phyloP scores from a whole-genome alignment of 1,140 invertebrate species.

The Zeugodacus cucurbitae region DNA sequence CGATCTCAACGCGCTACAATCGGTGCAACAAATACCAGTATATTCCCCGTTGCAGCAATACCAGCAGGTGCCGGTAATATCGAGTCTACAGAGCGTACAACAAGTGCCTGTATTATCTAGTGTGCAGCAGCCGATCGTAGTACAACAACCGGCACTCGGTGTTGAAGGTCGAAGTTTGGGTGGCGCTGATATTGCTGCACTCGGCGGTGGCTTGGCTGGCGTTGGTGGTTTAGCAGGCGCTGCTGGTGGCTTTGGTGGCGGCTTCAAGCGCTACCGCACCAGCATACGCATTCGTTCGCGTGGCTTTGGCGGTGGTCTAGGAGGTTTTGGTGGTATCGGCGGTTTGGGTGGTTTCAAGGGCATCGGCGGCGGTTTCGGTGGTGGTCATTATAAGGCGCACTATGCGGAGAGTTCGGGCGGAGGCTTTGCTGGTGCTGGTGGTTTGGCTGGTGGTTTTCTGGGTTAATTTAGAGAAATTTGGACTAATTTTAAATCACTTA shows the following conservation, averaged over 20 bases:
- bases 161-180: slow-evolving; percentile 47
- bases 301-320: slow-evolving; percentile 52
- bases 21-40: slow-evolving; percentile 47
- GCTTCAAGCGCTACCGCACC: slow-evolving; percentile 58
- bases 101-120: slow-evolving; percentile 46
- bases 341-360: slow-evolving; percentile 41
- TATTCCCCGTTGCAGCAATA: slow-evolving; percentile 47
- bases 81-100: slow-evolving; percentile 46
- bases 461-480: not conserved
- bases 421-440: slow-evolving; percentile 47
- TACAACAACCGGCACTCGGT: slow-evolving; percentile 34
- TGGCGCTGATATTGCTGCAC: slow-evolving; percentile 45
- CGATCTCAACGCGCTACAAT: not conserved
- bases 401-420: slow-evolving; percentile 48
- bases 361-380: slow-evolving; percentile 42
- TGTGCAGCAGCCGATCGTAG: slow-evolving; percentile 41
- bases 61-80: slow-evolving; percentile 51
- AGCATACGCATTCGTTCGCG: slow-evolving; percentile 52
- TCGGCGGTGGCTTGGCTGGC: slow-evolving; percentile 47
- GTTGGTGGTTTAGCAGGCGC: not conserved
- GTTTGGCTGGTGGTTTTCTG: slow-evolving; percentile 4
- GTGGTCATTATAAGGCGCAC: slow-evolving; percentile 53
- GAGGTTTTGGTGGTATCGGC: slow-evolving; percentile 32
- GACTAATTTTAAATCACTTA: not conserved
- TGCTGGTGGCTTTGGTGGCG: slow-evolving; percentile 53